Conservation (phyloP, 2,797 vertebrate genomes). For the Triplophysa yarkandensis region DNA sequence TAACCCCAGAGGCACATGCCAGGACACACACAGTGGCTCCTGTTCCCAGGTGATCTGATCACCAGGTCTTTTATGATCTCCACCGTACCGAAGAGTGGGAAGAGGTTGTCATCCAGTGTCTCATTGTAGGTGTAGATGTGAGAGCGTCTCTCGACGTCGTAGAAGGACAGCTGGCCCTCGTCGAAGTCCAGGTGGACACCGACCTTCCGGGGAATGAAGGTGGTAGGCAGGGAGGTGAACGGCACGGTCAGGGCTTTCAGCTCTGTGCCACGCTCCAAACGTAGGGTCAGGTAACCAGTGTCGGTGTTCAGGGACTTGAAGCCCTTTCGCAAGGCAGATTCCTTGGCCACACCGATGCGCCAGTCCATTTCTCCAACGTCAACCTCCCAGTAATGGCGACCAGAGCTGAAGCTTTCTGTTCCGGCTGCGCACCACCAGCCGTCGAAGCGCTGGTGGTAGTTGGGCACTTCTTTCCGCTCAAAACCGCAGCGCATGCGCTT, state of each 20-base stretch:
- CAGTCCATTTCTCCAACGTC: conserved; percentile 80
- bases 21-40: conserved; percentile 69
- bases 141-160: conserved; percentile 71
- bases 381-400: conserved; percentile 80
- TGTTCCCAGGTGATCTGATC: conserved; percentile 68
- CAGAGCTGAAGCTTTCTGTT: conserved; percentile 68
- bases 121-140: conserved; percentile 83
- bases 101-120: conserved; percentile 74
- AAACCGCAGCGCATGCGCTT: conserved; percentile 79
- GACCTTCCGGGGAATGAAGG: conserved; percentile 74
- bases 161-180: conserved; percentile 78
- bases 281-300: conserved; percentile 77
- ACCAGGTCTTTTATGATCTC: conserved; percentile 79
- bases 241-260: conserved; percentile 81
- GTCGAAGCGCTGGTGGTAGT: conserved; percentile 78
- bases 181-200: conserved; percentile 79
- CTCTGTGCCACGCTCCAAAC: conserved; percentile 78
- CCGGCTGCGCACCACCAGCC: conserved; percentile 80
- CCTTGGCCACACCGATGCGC: conserved; percentile 78
- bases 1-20: conserved; percentile 73
- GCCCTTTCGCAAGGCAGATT: conserved; percentile 77
- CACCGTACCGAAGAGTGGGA: conserved; percentile 79
- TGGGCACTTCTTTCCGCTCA: conserved; percentile 74
- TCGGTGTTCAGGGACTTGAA: conserved; percentile 79
- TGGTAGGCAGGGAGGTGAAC: conserved; percentile 71